These are phyloP conservation scores for Hyposoter didymator DNA, from an alignment of 2,888 invertebrate species.

Conservation along the genomic window DNA sequence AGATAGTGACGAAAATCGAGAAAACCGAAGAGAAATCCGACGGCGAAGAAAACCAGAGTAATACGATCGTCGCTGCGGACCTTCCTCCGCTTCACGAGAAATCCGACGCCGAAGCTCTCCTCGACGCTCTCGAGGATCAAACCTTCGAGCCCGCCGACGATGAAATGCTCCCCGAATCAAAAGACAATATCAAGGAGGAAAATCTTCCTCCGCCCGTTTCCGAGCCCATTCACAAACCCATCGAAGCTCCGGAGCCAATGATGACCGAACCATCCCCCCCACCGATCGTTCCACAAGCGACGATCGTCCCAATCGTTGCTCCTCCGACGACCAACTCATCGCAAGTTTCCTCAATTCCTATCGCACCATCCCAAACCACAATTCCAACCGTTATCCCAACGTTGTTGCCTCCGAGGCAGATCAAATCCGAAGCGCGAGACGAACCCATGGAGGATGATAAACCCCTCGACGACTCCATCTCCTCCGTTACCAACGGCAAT, in stretches of 20 bases:
- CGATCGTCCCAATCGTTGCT: conserved; percentile 76
- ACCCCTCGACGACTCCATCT: conserved; percentile 60
- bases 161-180: conserved; percentile 66
- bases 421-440: conserved; percentile 57
- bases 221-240: conserved; percentile 58
- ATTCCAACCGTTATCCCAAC: conserved; percentile 39
- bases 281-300: conserved; percentile 73
- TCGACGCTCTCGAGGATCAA: conserved; percentile 69
- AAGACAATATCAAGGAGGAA: conserved; percentile 58
- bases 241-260: conserved; percentile 74
- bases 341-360: not conserved
- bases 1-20: conserved; percentile 25
- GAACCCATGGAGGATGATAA: conserved; percentile 68
- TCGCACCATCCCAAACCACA: conserved; percentile 71
- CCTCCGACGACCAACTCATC: conserved; percentile 1
- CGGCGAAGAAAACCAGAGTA: conserved; percentile 45
- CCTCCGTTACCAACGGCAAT: conserved; percentile 74
- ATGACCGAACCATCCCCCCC: conserved; percentile 72
- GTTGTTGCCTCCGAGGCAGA: conserved; percentile 42
- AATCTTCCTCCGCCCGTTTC: conserved; percentile 36
- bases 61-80: conserved; percentile 59
- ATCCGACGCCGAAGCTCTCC: conserved; percentile 56
- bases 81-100: conserved; percentile 61
- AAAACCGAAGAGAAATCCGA: conserved; percentile 53
- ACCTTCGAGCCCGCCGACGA: conserved; percentile 67